Evolutionary conservation across 2,888 invertebrate genomes (phyloP).

Genomic region (Drosophila limbata): DNA sequence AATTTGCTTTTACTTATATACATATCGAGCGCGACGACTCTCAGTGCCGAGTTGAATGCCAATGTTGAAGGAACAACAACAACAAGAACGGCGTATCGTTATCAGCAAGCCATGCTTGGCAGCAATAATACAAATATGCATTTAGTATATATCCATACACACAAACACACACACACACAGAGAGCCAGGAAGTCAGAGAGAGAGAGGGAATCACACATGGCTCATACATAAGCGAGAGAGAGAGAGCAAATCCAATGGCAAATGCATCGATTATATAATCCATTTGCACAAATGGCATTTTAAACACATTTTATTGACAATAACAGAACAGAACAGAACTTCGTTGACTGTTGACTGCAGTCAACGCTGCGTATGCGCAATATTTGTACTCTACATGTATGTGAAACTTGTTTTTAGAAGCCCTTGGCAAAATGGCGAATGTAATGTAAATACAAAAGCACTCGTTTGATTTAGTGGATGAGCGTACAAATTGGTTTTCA

Average conservation of each 20-base stretch:
- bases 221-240: background rate
- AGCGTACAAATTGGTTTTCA: slow-evolving; percentile 50
- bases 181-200: background rate
- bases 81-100: slow-evolving; percentile 35
- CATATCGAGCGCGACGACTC: slow-evolving; percentile 61
- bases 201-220: slow-evolving; percentile 16
- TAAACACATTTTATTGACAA: slow-evolving; percentile 71
- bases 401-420: slow-evolving; percentile 27
- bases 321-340: slow-evolving; percentile 1
- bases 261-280: slow-evolving; percentile 79
- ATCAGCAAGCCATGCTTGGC: slow-evolving; percentile 58
- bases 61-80: slow-evolving; percentile 47
- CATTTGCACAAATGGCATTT: slow-evolving; percentile 80
- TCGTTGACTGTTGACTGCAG: slow-evolving; percentile 31
- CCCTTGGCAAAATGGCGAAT: slow-evolving; percentile 30
- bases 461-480: slow-evolving; percentile 29
- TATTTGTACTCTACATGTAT: slow-evolving; percentile 37
- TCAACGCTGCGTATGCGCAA: slow-evolving; percentile 70
- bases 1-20: slow-evolving; percentile 73
- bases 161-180: slow-evolving; percentile 10
- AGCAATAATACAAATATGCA: slow-evolving; percentile 78
- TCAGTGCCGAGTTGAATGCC: slow-evolving; percentile 55
- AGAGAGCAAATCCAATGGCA: slow-evolving; percentile 32
- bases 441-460: background rate
- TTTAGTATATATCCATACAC: slow-evolving; percentile 32